These are phyloP conservation scores for Ctenopoma kingsleyae DNA, from an alignment of 2,797 vertebrate species.

Conservation along the genomic window DNA sequence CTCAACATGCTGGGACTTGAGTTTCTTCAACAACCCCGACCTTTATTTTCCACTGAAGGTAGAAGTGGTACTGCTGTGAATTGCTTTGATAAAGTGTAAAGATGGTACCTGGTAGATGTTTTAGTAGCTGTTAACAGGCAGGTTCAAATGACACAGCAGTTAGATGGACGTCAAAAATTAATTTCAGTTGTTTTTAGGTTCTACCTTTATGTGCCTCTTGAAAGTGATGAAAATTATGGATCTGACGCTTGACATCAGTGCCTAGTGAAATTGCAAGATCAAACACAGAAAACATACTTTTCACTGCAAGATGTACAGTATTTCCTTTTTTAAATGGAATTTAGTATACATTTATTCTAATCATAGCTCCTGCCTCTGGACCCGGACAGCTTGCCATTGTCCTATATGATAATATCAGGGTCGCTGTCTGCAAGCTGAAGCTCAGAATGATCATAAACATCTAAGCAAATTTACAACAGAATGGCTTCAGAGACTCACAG, in stretches of 20 bases:
- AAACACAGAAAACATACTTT: too few relatives aligned
- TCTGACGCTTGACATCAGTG: not conserved
- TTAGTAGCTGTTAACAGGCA: not conserved
- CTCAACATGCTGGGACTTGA: slow-evolving; percentile 62
- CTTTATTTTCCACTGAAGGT: slow-evolving; percentile 41
- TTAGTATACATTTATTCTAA: too few relatives aligned
- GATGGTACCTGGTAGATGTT: not conserved
- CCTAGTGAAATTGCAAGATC: not conserved
- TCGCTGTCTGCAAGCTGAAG: too few relatives aligned
- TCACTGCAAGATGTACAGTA: too few relatives aligned
- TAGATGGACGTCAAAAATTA: not conserved
- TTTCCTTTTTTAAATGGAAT: too few relatives aligned
- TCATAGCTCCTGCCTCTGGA: too few relatives aligned
- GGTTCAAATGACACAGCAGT: slow-evolving; percentile 1
- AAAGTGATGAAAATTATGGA: not conserved
- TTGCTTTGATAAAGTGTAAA: slow-evolving; percentile 10
- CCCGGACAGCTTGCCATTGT: too few relatives aligned
- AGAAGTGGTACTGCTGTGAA: slow-evolving; percentile 17
- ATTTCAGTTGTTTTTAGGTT: not conserved
- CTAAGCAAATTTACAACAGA: too few relatives aligned
- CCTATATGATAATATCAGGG: too few relatives aligned
- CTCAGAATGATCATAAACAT: too few relatives aligned
- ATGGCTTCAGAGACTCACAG: too few relatives aligned
- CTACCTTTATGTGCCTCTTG: not conserved
- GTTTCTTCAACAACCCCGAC: slow-evolving; percentile 1